Base-by-base conservation (phyloP, 2,888 invertebrate species). In the Phengaris arion region DNA sequence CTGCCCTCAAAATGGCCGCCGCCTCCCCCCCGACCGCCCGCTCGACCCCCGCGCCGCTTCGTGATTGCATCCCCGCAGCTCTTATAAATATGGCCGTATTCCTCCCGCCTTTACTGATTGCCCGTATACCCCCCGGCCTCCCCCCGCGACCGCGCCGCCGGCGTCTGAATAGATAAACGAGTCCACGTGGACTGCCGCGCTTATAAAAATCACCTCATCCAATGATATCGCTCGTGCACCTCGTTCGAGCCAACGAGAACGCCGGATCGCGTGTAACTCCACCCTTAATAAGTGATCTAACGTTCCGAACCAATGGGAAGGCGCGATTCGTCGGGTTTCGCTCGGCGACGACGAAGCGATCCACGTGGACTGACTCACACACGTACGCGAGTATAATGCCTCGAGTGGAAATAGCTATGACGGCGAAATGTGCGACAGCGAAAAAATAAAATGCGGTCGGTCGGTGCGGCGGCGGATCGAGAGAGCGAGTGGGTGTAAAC, bases 1-100 rank as follows among this genome's bases (percentile, higher is more conserved):
- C 95, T 94, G 95, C 95, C 95, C 95, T 95, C 95, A 95, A 95
- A 95, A 95, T 95, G 95, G 95, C 95, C 95, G 95, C 95, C 95
- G 94, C 91, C 91, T 88, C 89, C 88, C 89, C 89, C 91, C 89
- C 88, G 85, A 82, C 84, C 87, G 83, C 89, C 89, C 87, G 86
- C 86, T 55, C 88, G 85, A 85, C 87, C 91, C 93, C 91, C 93
- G 90, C 93, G 89, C 92, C 92, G 92, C 92, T 93, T 94, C 93
- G 93, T 93, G 93, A 93, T 94, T 93, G 93, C 94, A 94, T 93
- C 94, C 93, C 94, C 93, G 93, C 93, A 93, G 93, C 94, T 93
- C 93, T 93, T 94, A 94, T 94, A 94, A 94, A 94, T 94, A 94
- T 93, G 94, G 93, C 93, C 93, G 93, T 93, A 93, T 93, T 93